Conservation (phyloP, 2,888 invertebrate species). For the Mythimna ferrago region DNA sequence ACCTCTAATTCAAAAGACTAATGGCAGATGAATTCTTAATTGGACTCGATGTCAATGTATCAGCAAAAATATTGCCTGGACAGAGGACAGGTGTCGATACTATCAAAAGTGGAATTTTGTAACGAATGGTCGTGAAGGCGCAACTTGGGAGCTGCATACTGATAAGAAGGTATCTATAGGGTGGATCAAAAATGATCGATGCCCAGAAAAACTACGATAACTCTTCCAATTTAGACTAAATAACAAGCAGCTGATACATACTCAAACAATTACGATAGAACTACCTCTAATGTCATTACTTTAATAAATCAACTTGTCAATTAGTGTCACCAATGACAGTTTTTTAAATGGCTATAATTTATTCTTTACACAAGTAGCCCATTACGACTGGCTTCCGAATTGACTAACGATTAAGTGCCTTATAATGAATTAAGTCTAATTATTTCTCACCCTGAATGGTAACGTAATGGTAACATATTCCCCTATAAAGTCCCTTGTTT, state of each 20-base stretch:
- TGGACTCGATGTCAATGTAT: neutral
- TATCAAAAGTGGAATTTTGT: neutral
- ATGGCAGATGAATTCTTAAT: neutral
- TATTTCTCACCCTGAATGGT: constrained; percentile 56
- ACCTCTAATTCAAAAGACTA: neutral
- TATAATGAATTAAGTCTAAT: constrained; percentile 59
- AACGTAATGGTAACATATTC: constrained; percentile 28
- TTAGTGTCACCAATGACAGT: constrained; percentile 60
- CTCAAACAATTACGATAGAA: constrained; percentile 38
- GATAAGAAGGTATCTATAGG: constrained; percentile 8
- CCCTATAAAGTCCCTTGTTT: constrained; percentile 32
- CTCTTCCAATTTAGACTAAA: constrained; percentile 18
- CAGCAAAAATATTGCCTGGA: neutral
- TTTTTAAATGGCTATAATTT: constrained; percentile 58
- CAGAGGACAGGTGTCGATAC: constrained; percentile 17
- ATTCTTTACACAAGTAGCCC: constrained; percentile 47
- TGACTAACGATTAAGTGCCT: constrained; percentile 43
- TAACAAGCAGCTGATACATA: constrained; percentile 50
- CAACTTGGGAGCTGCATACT: constrained; percentile 24
- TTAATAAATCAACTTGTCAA: constrained; percentile 66
- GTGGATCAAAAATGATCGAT: constrained; percentile 45
- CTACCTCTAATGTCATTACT: constrained; percentile 45
- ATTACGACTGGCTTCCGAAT: constrained; percentile 61
- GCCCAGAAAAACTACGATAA: constrained; percentile 18
- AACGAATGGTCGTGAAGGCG: neutral